A percentile compares a stretch with the other conserved stretches of the same genome.
Evolutionary conservation across 2,113 vertebrate species (phyloP).

Genomic region (Peromyscus californicus): DNA sequence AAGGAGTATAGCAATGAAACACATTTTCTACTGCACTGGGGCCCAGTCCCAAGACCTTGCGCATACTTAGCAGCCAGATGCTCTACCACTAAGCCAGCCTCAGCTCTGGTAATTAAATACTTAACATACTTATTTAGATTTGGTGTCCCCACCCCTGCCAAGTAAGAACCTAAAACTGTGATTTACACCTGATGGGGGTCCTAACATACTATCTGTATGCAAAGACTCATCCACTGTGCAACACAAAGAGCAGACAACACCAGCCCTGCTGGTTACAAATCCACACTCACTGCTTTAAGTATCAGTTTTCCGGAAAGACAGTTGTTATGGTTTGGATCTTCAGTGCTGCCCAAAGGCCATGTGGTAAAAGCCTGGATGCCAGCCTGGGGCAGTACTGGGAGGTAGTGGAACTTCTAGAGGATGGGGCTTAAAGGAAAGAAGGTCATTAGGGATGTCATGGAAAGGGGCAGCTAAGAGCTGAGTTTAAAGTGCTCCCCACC

Average conservation of each 20-base stretch:
- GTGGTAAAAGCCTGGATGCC: not conserved
- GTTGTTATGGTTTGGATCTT: not conserved
- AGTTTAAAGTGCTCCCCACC: not conserved
- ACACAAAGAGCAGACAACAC: not conserved
- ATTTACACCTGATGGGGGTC: not conserved
- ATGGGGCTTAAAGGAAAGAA: not conserved
- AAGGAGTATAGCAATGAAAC: not conserved
- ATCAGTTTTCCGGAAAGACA: not conserved
- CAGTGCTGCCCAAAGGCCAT: not conserved
- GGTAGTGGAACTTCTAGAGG: not conserved
- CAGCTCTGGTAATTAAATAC: not conserved
- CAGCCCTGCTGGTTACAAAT: not conserved
- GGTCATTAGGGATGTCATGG: not conserved
- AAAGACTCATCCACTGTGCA: not conserved
- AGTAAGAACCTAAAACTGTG: not conserved
- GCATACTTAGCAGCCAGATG: not conserved
- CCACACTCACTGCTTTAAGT: not conserved
- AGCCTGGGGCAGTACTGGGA: not conserved
- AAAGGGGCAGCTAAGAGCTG: not conserved
- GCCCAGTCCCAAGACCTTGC: not conserved
- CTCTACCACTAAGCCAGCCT: not conserved
- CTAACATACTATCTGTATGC: not conserved
- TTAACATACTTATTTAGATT: not conserved
- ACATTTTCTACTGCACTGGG: not conserved
- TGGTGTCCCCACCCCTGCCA: not conserved